Evolutionary conservation across 2,113 vertebrate genomes (phyloP), one percentile per base, ranked within the genome.

Genomic region (Marmota flaviventris): DNA sequence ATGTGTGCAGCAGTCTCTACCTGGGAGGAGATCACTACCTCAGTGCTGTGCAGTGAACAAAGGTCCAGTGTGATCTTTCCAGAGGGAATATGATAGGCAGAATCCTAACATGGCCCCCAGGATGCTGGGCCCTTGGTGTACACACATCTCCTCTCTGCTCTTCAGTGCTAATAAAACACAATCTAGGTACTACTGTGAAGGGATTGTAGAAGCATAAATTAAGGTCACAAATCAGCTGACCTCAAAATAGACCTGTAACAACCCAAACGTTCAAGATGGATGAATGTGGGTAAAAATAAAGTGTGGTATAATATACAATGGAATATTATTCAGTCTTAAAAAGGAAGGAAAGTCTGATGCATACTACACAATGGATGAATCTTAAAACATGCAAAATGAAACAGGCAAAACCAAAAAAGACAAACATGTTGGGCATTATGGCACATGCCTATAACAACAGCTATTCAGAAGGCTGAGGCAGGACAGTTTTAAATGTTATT

Each of bases 321-420:
- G 51, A 67, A 63, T 73, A 82, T 86, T 39, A 73, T 8, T 16
- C 22, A 65, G 94, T 56, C n/a, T 95, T 92, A 53, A 81, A 87
- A 91, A 34, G 42, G 53, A 63, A 83, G 72, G 89, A 73, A 92
- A 73, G 5, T 63, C 73, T 32, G 8, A 84, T 20, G 42, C 29
- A 34, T 6, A 8, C 34, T 75, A 83, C 20, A 13, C 32, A 10
- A 25, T 6, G 7, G 53, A 34, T 65, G 39, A 69, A 69, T 53
- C 75, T 61, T 61, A 76, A 58, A 63, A 88, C 63, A 53, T 1
- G 13, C 32, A 24, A 85, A 79, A 34, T 84, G 32, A 90, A 88
- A 45, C 11, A 61, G 14, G 8, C 61, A 48, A 63, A 48, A 20
- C 22, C 29, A 65, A 69, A 65, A 92, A 78, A 13, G 39, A 75